These are phyloP conservation scores for Drosophila pandora DNA, from an alignment of 1,140 invertebrate species.

Conservation along the genomic window DNA sequence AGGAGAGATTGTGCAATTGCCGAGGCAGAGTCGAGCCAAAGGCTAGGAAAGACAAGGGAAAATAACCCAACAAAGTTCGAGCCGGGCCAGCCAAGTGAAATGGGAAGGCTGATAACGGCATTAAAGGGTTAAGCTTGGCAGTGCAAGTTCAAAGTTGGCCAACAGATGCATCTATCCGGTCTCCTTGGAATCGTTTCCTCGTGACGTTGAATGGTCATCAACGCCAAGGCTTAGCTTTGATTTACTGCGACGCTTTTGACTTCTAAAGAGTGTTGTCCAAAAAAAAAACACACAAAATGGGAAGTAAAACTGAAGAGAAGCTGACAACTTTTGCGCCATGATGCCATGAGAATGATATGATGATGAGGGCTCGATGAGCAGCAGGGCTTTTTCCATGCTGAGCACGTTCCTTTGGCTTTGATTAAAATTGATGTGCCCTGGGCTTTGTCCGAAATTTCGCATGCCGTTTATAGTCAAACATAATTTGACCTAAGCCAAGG, in stretches of 20 bases:
- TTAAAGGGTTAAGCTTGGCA: conserved; percentile 72
- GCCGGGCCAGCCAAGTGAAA: conserved; percentile 65
- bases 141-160: conserved; percentile 73
- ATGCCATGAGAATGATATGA: conserved; percentile 33
- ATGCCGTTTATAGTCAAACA: conserved; percentile 74
- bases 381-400: conserved; percentile 51
- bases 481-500: conserved; percentile 75
- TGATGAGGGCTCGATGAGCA: conserved; percentile 24
- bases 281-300: not conserved
- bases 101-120: conserved; percentile 72
- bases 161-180: conserved; percentile 31
- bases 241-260: conserved; percentile 64
- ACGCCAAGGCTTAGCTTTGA: conserved; percentile 72
- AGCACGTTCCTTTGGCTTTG: conserved; percentile 69
- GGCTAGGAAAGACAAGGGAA: conserved; percentile 21
- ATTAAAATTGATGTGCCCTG: conserved; percentile 76
- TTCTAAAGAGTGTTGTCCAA: conserved; percentile 50
- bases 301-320: conserved; percentile 12
- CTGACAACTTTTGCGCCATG: conserved; percentile 60
- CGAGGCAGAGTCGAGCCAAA: conserved; percentile 22
- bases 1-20: conserved; percentile 34
- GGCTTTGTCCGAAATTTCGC: conserved; percentile 76
- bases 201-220: conserved; percentile 69
- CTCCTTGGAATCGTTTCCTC: not conserved
- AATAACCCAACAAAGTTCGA: conserved; percentile 36